Percentiles rank a stretch among this genome's conserved stretches.
phyloP scores from a whole-genome alignment of 64 coral and sea anemone species.

The Montipora efflorescens region DNA sequence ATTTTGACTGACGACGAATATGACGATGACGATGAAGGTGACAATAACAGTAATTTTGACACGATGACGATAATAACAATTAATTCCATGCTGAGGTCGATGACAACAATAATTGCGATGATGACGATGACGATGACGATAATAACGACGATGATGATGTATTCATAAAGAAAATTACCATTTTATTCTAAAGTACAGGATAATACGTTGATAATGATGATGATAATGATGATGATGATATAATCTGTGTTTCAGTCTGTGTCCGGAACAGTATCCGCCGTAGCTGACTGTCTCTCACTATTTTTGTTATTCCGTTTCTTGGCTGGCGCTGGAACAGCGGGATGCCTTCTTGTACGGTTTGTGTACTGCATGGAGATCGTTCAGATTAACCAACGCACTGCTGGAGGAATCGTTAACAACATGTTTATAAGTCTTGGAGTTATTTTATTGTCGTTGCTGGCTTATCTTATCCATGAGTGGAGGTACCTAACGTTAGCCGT shows the following conservation, averaged over 20 bases:
- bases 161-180: too few relatives aligned
- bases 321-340: constrained; percentile 64
- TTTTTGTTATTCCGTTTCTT: constrained; percentile 83
- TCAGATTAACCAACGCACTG: constrained; percentile 67
- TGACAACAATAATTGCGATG: too few relatives aligned
- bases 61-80: too few relatives aligned
- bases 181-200: too few relatives aligned
- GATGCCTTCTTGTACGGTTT: constrained; percentile 79
- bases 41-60: too few relatives aligned
- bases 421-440: constrained; percentile 76
- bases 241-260: constrained; percentile 39
- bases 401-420: constrained; percentile 80
- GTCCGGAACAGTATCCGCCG: constrained; percentile 66
- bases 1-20: too few relatives aligned
- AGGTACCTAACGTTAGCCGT: constrained; percentile 69
- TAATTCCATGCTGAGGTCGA: too few relatives aligned
- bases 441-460: constrained; percentile 54
- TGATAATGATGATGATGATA: too few relatives aligned
- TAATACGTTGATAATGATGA: too few relatives aligned
- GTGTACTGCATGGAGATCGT: constrained; percentile 93
- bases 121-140: too few relatives aligned
- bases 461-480: constrained; percentile 90
- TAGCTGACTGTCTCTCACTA: constrained; percentile 82
- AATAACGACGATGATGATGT: too few relatives aligned
- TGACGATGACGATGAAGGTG: background rate